phyloP scores from a whole-genome alignment of 2,797 vertebrate species.

The Pipistrellus kuhlii region DNA sequence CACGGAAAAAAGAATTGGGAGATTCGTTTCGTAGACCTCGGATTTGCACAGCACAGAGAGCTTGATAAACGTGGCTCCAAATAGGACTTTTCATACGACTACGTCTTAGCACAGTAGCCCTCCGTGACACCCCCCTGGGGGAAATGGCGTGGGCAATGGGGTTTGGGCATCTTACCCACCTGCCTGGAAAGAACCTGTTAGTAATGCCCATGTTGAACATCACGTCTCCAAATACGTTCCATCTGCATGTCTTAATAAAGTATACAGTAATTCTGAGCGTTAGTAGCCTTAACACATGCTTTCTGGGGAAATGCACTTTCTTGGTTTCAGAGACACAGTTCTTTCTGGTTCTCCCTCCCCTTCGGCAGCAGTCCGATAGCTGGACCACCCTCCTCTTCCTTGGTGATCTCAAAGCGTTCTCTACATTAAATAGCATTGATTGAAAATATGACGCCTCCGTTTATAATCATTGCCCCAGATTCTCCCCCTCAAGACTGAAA shows the following conservation, averaged over 20 bases:
- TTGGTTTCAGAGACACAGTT: neutral
- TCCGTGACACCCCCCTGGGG: neutral
- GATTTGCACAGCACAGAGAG: neutral
- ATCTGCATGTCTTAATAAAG: neutral
- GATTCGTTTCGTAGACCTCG: neutral
- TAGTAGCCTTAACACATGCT: neutral
- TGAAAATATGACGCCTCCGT: neutral
- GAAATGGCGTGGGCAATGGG: neutral
- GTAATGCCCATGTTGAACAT: neutral
- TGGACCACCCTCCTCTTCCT: neutral
- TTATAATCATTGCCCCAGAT: neutral
- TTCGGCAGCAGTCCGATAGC: neutral
- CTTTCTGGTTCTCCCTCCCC: neutral
- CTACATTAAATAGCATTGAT: neutral
- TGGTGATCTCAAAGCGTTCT: neutral
- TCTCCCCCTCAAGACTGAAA: neutral
- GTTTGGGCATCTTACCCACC: neutral
- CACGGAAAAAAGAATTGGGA: constrained; percentile 29
- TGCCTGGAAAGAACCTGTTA: neutral
- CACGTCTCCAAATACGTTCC: neutral
- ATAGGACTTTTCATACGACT: neutral
- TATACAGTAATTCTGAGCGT: neutral
- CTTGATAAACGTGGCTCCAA: neutral
- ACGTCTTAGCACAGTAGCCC: neutral
- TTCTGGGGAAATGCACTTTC: neutral